Evolutionary conservation across 2,797 vertebrate genomes (phyloP), one percentile per base, ranked within the genome.

Genomic region (Fundulus diaphanus): DNA sequence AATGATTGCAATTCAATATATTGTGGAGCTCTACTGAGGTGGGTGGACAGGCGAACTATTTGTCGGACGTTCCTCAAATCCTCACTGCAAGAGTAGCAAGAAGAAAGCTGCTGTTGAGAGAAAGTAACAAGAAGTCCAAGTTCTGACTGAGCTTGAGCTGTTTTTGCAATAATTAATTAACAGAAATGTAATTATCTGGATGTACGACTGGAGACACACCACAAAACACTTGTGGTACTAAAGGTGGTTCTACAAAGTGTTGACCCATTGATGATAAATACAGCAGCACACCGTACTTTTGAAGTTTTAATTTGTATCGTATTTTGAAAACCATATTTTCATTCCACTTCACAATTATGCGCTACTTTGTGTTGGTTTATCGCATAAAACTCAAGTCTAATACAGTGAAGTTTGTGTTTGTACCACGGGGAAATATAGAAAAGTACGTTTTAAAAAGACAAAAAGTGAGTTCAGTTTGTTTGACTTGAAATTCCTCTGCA

Each of bases 401-500:
- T 42, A 9, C 37, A 66, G 16, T 66, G 13, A 42, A 27, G 13
- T 66, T 44, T 40, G 9, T 24, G 22, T 16, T 46, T 46, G 18
- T 22, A 61, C 42, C 37, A n/a, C 16, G 2, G 11, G n/a, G 37
- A 65, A 24, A n/a, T 65, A 7, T 3, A 42, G 33, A 5, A n/a
- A 65, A 65, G 6, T 1, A 66, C 56, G 57, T n/a, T 49, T 16
- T 18, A 31, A 51, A 69, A 20, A 11, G 24, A 40, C 27, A n/a
- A 51, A 63, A n/a, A 42, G 72, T 74, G 54, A 13, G 13, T 68
- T 56, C 42, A 16, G 5, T 33, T 70, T 70, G 76, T 87, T 85
- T 78, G 51, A 84, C 40, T 83, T 74, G 66, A 61, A 86, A 87
- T 92, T 93, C 80, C 69, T 66, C 24, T 29, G 24, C 42, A 49